These are phyloP conservation scores for Chloropsis hardwickii DNA, from an alignment of 2,113 vertebrate genomes.

Conservation along the genomic window DNA sequence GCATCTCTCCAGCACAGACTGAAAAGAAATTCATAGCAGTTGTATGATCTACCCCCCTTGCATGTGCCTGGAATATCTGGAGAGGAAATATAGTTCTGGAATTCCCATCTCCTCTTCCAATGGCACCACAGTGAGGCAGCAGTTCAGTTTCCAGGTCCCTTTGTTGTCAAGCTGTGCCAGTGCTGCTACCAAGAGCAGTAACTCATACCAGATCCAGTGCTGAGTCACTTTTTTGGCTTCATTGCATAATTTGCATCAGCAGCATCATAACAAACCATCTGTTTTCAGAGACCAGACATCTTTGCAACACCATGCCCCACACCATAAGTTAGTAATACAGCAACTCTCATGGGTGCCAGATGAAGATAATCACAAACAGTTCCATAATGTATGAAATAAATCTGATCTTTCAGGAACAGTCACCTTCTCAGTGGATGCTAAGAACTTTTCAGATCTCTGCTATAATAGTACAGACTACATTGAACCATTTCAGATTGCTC, in stretches of 20 bases:
- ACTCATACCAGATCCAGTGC: not conserved
- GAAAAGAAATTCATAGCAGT: not conserved
- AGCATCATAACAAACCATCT: not conserved
- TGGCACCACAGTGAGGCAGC: not conserved
- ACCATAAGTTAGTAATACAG: not conserved
- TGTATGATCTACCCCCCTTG: not conserved
- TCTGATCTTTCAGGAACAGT: not conserved
- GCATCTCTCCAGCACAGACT: not conserved
- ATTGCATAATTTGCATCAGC: not conserved
- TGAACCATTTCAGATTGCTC: not conserved
- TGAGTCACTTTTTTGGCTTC: not conserved
- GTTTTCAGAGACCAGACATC: not conserved
- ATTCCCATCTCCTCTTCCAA: not conserved
- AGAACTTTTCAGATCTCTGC: not conserved
- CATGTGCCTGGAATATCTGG: not conserved
- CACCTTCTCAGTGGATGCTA: not conserved
- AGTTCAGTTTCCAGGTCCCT: not conserved
- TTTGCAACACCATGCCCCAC: not conserved
- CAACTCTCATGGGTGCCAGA: not conserved
- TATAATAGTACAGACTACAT: not conserved
- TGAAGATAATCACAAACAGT: not conserved
- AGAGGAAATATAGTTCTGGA: fast-evolving
- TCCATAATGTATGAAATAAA: not conserved
- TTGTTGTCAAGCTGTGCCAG: not conserved
- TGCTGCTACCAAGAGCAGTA: not conserved